Evolutionary conservation across 2,113 vertebrate genomes (phyloP).

Genomic region (Jacana jacana): DNA sequence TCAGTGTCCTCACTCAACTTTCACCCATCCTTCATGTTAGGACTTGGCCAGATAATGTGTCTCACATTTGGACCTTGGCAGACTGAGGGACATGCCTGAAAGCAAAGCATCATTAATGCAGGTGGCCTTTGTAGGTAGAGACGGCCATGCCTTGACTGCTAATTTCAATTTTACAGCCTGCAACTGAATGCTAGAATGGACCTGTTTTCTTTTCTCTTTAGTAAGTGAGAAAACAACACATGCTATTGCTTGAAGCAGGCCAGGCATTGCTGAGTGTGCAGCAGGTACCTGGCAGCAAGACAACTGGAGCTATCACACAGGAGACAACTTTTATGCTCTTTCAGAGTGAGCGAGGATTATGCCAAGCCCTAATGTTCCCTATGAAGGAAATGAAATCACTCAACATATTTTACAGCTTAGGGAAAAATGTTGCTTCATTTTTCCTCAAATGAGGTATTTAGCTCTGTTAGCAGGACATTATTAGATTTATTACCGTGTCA

Average conservation of each 20-base stretch:
- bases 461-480: slow-evolving; percentile 35
- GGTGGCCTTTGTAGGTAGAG: slow-evolving; percentile 38
- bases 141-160: slow-evolving; percentile 45
- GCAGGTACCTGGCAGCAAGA: slow-evolving; percentile 40
- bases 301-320: neutral
- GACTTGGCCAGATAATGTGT: neutral
- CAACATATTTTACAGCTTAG: slow-evolving; percentile 53
- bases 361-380: slow-evolving; percentile 65
- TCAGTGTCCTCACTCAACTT: neutral
- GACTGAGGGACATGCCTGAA: neutral
- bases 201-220: slow-evolving; percentile 56
- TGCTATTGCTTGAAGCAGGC: slow-evolving; percentile 24
- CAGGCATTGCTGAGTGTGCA: neutral
- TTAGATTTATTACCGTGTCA: slow-evolving; percentile 69
- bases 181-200: slow-evolving; percentile 12
- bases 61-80: neutral
- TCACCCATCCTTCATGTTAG: neutral
- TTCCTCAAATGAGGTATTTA: slow-evolving; percentile 57
- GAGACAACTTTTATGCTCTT: slow-evolving; percentile 49
- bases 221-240: slow-evolving; percentile 27
- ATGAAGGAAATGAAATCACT: slow-evolving; percentile 51
- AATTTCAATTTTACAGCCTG: slow-evolving; percentile 58
- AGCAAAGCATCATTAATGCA: neutral
- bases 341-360: slow-evolving; percentile 26
- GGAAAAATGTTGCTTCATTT: slow-evolving; percentile 56